Conservation (phyloP, 2,797 vertebrate genomes). For the Pseudochaenichthys georgianus region DNA sequence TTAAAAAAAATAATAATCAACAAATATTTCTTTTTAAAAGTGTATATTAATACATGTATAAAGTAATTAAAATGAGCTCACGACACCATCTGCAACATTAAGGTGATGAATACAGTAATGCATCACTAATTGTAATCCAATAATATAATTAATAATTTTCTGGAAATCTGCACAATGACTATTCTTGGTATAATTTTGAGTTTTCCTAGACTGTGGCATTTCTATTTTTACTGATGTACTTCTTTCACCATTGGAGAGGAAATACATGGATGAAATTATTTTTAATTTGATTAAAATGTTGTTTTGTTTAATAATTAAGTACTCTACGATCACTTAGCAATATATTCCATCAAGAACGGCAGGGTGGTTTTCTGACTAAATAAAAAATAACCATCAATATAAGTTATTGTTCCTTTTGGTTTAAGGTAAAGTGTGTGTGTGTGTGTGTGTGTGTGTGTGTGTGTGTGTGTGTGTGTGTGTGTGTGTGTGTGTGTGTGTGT, state of each 20-base stretch:
- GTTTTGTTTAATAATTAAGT: background rate
- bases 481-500: no score
- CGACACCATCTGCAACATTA: no score
- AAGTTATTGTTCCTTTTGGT: background rate
- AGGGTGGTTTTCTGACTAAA: background rate
- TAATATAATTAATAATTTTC: background rate
- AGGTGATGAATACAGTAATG: no score
- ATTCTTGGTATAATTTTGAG: background rate
- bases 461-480: no score
- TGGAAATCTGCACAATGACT: background rate
- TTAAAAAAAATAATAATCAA: background rate
- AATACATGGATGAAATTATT: background rate
- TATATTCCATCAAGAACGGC: background rate
- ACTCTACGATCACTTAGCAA: background rate
- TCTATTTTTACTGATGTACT: no score
- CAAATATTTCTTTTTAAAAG: background rate
- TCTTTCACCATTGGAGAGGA: background rate
- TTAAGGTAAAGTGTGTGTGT: conserved; percentile 12
- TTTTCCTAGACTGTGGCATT: no score
- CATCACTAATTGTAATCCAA: no score
- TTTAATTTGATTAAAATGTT: background rate
- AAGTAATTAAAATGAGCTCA: background rate
- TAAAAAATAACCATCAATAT: background rate
- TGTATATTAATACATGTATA: background rate
- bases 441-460: conserved; percentile 29